Conservation (phyloP, 2,113 vertebrate genomes). For the Sphyrna mokarran region DNA sequence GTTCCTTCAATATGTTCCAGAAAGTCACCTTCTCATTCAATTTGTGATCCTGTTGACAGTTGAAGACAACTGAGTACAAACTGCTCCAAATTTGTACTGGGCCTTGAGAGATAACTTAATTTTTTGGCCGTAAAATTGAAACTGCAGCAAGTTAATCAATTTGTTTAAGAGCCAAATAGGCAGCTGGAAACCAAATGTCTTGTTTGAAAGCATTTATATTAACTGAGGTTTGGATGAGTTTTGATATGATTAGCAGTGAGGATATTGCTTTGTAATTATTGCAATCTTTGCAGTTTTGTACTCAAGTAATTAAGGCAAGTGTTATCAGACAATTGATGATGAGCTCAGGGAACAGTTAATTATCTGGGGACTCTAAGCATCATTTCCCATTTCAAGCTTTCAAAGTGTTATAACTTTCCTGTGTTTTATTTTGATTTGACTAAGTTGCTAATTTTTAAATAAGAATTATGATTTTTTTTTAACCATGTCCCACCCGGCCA, state of each 20-base stretch:
- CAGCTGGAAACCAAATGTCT: not conserved
- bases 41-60: not conserved
- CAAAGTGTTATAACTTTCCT: not conserved
- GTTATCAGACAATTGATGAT: not conserved
- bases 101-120: not conserved
- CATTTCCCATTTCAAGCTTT: not conserved
- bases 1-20: not conserved
- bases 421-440: not conserved
- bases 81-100: not conserved
- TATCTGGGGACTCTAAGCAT: not conserved
- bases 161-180: not conserved
- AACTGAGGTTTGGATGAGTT: not conserved
- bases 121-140: not conserved
- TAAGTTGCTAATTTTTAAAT: not conserved
- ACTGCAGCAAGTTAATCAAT: not conserved
- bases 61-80: not conserved
- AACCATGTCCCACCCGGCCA: not conserved
- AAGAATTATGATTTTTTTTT: not conserved
- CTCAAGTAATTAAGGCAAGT: not conserved
- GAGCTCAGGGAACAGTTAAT: not conserved
- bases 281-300: not conserved
- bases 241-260: not conserved
- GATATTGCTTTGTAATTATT: not conserved
- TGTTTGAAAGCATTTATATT: not conserved
- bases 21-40: not conserved